These are phyloP conservation scores for Sciurus niger DNA, from an alignment of 2,113 vertebrate species.

Conservation along the genomic window DNA sequence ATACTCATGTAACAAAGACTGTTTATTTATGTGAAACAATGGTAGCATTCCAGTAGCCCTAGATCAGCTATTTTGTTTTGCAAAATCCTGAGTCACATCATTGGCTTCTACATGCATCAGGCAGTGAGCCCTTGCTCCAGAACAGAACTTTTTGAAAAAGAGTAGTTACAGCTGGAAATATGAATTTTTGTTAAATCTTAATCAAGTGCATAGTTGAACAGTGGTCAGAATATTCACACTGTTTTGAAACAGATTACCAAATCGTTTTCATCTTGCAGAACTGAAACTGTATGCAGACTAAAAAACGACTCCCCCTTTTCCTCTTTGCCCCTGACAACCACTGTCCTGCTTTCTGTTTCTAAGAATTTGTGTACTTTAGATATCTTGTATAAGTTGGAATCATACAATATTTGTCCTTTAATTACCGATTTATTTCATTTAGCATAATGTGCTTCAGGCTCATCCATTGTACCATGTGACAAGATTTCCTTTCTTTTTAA, in stretches of 20 bases:
- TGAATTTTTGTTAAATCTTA: background rate
- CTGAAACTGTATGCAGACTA: background rate
- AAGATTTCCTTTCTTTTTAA: background rate
- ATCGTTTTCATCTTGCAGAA: background rate
- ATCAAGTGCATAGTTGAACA: background rate
- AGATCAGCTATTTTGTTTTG: background rate
- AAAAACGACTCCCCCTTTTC: background rate
- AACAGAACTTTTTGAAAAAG: background rate
- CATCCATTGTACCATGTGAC: background rate
- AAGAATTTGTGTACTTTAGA: background rate
- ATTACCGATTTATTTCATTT: background rate
- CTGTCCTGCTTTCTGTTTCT: background rate
- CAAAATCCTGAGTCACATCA: background rate
- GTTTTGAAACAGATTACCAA: background rate
- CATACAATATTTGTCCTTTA: background rate
- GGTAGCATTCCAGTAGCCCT: background rate
- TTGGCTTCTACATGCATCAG: background rate
- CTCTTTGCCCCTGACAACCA: background rate
- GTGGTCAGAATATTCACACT: background rate
- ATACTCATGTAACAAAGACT: background rate
- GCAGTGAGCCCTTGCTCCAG: background rate
- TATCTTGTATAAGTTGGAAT: background rate
- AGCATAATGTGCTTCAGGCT: background rate
- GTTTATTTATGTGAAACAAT: background rate
- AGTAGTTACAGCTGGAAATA: background rate